These are phyloP conservation scores for Australoheros facetus DNA, from an alignment of 2,797 vertebrate genomes.

Conservation along the genomic window DNA sequence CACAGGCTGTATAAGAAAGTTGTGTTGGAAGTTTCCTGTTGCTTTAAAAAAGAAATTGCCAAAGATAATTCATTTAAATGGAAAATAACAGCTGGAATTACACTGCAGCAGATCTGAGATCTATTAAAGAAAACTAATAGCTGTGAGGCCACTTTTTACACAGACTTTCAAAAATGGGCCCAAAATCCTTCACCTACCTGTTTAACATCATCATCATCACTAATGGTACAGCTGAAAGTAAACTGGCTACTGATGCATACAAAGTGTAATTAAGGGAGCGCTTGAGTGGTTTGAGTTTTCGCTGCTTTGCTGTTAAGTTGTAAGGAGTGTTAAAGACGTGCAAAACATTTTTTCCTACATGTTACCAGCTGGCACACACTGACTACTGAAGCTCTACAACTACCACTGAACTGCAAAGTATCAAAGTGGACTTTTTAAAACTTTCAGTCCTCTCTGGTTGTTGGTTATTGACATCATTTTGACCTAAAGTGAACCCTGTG, in stretches of 20 bases:
- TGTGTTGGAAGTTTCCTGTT: too few species aligned
- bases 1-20: too few species aligned
- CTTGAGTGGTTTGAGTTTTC: conserved; percentile 1
- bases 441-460: background rate
- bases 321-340: conserved; percentile 23
- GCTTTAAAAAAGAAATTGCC: too few species aligned
- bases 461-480: conserved; percentile 26
- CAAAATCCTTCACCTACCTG: background rate
- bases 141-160: background rate
- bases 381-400: conserved; percentile 7
- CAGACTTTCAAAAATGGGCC: background rate
- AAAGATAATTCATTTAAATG: background rate
- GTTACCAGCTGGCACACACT: background rate
- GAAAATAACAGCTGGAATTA: background rate
- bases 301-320: background rate
- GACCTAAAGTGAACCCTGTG: conserved; percentile 10
- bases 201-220: background rate
- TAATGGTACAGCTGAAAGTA: background rate
- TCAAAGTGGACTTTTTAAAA: background rate
- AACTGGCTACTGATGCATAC: background rate
- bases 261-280: background rate
- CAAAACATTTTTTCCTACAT: conserved; percentile 8
- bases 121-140: background rate
- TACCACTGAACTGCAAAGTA: background rate
- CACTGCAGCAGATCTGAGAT: background rate